These are phyloP conservation scores for Scaptodrosophila latifasciaeformis DNA, from an alignment of 2,888 invertebrate genomes.

Conservation along the genomic window DNA sequence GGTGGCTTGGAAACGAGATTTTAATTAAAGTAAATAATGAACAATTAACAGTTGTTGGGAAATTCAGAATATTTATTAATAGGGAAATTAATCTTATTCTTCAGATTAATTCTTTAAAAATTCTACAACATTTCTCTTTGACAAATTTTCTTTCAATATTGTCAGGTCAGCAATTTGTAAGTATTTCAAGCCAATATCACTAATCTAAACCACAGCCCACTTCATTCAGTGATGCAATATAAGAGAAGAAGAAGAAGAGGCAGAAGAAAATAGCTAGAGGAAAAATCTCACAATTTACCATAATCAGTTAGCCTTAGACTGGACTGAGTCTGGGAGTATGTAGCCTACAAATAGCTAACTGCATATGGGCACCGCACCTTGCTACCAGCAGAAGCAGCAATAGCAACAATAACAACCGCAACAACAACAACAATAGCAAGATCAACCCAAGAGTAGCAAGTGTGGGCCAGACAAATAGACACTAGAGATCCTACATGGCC, in stretches of 20 bases:
- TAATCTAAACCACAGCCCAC: no score
- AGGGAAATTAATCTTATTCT: no score
- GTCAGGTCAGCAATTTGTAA: no score
- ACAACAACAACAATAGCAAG: slow-evolving; percentile 9
- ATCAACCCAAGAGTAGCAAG: slow-evolving; percentile 60
- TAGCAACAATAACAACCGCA: background rate
- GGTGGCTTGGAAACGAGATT: no score
- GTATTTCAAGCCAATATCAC: no score
- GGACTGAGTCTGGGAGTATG: slow-evolving; percentile 18
- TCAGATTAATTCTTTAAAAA: no score
- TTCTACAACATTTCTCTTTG: no score
- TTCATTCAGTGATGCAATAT: slow-evolving; percentile 47
- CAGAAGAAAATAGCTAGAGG: slow-evolving; percentile 24
- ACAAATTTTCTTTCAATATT: no score
- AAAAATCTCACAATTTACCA: slow-evolving; percentile 65
- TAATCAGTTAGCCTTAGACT: slow-evolving; percentile 33
- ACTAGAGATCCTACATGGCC: slow-evolving; percentile 19
- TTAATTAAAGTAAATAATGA: no score
- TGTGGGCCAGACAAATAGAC: slow-evolving; percentile 45
- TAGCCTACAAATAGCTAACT: slow-evolving; percentile 66
- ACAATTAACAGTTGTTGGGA: no score
- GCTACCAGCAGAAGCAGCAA: slow-evolving; percentile 36
- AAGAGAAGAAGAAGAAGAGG: slow-evolving; percentile 30
- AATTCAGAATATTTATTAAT: no score
- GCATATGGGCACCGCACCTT: slow-evolving; percentile 65